Percentiles rank a stretch among this genome's conserved stretches.
These are phyloP conservation scores for Cyprinus carpio DNA, from an alignment of 2,113 vertebrate genomes.

Conservation along the genomic window DNA sequence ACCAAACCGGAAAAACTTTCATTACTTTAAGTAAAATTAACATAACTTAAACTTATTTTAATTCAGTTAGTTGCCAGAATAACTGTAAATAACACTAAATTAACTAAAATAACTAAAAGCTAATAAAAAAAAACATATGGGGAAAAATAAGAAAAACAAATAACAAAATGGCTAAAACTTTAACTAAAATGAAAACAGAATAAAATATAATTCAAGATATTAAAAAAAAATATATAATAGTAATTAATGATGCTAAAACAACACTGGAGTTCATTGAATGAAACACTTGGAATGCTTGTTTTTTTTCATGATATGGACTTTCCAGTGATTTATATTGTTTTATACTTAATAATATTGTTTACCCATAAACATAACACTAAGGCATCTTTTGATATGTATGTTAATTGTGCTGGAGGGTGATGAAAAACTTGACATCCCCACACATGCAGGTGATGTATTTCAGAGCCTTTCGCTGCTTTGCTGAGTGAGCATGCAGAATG, in stretches of 20 bases:
- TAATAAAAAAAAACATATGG: not conserved
- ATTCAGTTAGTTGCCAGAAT: not conserved
- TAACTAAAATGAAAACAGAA: not conserved
- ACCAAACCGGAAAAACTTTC: not conserved
- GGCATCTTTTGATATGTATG: not conserved
- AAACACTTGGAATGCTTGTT: not conserved
- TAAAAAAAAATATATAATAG: not conserved
- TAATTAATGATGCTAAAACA: not conserved
- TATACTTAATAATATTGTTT: not conserved
- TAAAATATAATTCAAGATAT: not conserved
- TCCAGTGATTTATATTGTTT: not conserved
- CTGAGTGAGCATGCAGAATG: conserved; percentile 32
- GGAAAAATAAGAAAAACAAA: not conserved
- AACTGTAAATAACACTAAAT: not conserved
- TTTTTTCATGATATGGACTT: not conserved
- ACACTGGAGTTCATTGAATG: not conserved
- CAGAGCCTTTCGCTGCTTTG: not conserved
- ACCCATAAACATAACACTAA: not conserved
- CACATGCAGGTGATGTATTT: not conserved
- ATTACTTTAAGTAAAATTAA: not conserved
- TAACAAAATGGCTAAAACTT: too few relatives aligned
- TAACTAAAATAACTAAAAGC: not conserved
- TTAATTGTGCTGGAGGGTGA: not conserved
- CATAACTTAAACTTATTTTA: not conserved
- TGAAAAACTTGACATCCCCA: not conserved